Percentiles rank a stretch among this genome's conserved stretches.
Evolutionary conservation across 2,888 invertebrate species (phyloP).

Genomic region (Troides oblongomaculatus): DNA sequence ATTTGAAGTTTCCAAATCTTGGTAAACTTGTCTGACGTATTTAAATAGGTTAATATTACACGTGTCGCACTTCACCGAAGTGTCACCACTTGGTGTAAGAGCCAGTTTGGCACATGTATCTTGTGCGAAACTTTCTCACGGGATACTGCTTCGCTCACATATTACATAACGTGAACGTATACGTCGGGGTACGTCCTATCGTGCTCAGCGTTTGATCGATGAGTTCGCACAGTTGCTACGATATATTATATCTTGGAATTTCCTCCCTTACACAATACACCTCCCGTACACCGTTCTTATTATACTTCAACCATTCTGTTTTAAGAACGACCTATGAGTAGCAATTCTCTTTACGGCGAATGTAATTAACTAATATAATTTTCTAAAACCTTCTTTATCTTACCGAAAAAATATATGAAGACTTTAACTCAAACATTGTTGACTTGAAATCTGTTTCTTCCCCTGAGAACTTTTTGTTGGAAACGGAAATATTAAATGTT

Average conservation of each 20-base stretch:
- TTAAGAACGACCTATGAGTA: slow-evolving; percentile 50
- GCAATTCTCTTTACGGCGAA: slow-evolving; percentile 49
- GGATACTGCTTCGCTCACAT: slow-evolving; percentile 37
- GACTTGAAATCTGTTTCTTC: slow-evolving; percentile 42
- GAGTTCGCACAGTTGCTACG: slow-evolving; percentile 56
- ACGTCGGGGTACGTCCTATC: slow-evolving; percentile 35
- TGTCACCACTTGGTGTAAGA: slow-evolving; percentile 36
- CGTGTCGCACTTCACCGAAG: slow-evolving; percentile 21
- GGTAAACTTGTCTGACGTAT: background rate
- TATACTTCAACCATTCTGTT: slow-evolving; percentile 49
- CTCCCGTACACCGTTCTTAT: slow-evolving; percentile 44
- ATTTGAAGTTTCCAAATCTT: background rate
- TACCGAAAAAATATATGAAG: slow-evolving; percentile 48
- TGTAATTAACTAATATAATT: slow-evolving; percentile 60
- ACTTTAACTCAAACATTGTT: slow-evolving; percentile 30
- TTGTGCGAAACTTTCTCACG: slow-evolving; percentile 44
- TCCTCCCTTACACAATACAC: slow-evolving; percentile 37
- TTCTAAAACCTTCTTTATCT: slow-evolving; percentile 47
- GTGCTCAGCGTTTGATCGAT: slow-evolving; percentile 63
- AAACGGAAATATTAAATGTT: slow-evolving; percentile 57
- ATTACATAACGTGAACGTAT: slow-evolving; percentile 36
- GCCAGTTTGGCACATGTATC: slow-evolving; percentile 46
- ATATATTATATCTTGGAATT: slow-evolving; percentile 54
- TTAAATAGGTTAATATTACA: slow-evolving; percentile 23
- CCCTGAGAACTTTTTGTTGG: slow-evolving; percentile 45